Conservation (phyloP, 2,113 vertebrate species). For the Megalops atlanticus region DNA sequence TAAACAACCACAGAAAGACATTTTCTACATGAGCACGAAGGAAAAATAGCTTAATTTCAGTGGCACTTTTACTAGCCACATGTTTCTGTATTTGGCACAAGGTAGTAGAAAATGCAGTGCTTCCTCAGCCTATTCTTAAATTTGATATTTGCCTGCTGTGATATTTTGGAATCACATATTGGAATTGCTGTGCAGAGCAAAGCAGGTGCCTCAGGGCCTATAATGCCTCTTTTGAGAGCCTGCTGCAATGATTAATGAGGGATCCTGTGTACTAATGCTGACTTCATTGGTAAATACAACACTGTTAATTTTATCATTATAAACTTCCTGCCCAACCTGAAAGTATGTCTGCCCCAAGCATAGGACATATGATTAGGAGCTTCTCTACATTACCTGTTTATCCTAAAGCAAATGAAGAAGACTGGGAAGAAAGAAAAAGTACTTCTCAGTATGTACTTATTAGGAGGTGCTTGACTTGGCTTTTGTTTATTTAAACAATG, state of each 20-base stretch:
- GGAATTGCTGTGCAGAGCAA: slow-evolving; percentile 61
- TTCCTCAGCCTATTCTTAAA: slow-evolving; percentile 65
- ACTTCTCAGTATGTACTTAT: not conserved
- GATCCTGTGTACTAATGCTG: slow-evolving; percentile 49
- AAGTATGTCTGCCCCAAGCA: slow-evolving; percentile 61
- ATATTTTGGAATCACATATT: slow-evolving; percentile 49
- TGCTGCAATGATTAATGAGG: slow-evolving; percentile 67
- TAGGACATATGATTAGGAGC: slow-evolving; percentile 62
- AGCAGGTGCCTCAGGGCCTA: slow-evolving; percentile 56
- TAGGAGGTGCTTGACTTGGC: not conserved
- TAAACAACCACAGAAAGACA: not conserved
- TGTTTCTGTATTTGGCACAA: slow-evolving; percentile 61
- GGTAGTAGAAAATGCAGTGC: slow-evolving; percentile 41
- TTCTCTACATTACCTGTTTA: slow-evolving; percentile 60
- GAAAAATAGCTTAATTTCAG: slow-evolving; percentile 1
- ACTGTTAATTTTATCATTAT: slow-evolving; percentile 72
- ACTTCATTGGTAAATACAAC: slow-evolving; percentile 67
- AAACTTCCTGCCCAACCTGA: slow-evolving; percentile 58
- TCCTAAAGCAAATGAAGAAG: slow-evolving; percentile 47
- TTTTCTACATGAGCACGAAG: not conserved
- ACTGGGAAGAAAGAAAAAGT: not conserved
- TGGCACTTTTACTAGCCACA: slow-evolving; percentile 28
- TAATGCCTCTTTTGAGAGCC: slow-evolving; percentile 60
- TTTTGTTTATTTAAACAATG: not conserved
- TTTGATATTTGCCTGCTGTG: slow-evolving; percentile 58